Conservation (phyloP, 2,797 vertebrate genomes). For the Dromococcyx pavoninus region DNA sequence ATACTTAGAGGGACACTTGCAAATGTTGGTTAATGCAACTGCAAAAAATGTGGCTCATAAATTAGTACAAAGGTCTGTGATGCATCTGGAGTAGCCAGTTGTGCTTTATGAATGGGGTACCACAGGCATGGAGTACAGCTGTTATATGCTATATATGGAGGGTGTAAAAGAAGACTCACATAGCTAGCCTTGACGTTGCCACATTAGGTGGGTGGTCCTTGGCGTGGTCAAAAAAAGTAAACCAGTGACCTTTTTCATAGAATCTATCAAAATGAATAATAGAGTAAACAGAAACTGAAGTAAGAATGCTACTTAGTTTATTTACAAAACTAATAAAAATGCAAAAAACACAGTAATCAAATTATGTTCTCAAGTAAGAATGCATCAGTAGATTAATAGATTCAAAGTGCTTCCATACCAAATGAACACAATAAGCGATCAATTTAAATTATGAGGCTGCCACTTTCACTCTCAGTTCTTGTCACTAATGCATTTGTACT, state of each 20-base stretch:
- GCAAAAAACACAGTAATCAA: conserved; percentile 7
- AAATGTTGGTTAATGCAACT: neutral
- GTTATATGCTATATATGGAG: too few relatives aligned
- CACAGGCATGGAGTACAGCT: neutral
- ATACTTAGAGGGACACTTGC: neutral
- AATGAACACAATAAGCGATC: conserved; percentile 44
- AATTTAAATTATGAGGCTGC: conserved; percentile 26
- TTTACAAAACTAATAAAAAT: conserved; percentile 40
- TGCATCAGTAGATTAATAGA: conserved; percentile 24
- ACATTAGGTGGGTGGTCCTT: neutral
- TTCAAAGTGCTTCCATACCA: neutral
- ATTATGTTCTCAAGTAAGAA: conserved; percentile 39
- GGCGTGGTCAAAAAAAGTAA: neutral
- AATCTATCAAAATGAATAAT: neutral
- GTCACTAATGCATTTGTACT: neutral
- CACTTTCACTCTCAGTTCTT: neutral
- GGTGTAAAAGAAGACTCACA: neutral
- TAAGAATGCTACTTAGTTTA: neutral
- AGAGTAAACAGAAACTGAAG: neutral
- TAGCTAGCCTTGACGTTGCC: neutral
- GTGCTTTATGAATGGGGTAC: neutral
- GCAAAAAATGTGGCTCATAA: neutral
- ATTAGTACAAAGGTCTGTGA: neutral
- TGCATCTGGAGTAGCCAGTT: neutral
- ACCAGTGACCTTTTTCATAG: neutral